These are phyloP conservation scores for Tragelaphus scriptus DNA, from an alignment of 2,113 vertebrate species.

Conservation along the genomic window DNA sequence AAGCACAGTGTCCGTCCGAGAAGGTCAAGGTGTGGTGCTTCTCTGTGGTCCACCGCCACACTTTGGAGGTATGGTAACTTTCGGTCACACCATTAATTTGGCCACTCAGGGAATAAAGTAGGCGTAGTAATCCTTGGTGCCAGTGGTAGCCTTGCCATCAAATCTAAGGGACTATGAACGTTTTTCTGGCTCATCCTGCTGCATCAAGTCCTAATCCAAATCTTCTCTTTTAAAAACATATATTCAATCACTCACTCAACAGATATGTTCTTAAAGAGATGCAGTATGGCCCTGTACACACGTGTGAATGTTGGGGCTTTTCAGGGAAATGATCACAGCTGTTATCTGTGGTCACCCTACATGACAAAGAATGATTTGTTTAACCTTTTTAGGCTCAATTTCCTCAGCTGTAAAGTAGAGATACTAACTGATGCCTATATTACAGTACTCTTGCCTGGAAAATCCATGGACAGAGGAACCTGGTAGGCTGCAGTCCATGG, in stretches of 20 bases:
- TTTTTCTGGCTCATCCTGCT: background rate
- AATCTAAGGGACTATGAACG: background rate
- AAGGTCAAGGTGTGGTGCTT: conserved; percentile 91
- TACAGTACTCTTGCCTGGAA: too few relatives aligned
- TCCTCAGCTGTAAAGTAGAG: background rate
- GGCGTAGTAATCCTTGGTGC: background rate
- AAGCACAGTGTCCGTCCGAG: conserved; percentile 86
- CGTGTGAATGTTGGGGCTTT: fast-evolving
- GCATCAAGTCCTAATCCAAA: background rate
- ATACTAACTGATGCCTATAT: background rate
- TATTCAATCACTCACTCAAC: background rate
- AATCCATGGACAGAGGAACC: too few relatives aligned
- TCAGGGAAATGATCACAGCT: background rate
- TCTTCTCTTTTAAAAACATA: background rate
- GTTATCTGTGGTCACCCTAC: too few relatives aligned
- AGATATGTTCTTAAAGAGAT: background rate
- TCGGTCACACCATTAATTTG: fast-evolving
- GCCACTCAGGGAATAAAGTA: background rate
- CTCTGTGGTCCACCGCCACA: conserved; percentile 87
- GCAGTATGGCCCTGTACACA: too few relatives aligned
- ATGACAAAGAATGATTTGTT: background rate
- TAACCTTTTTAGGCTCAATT: background rate
- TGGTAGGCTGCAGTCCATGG: too few relatives aligned
- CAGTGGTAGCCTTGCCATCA: background rate
- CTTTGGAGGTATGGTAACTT: conserved; percentile 82